Evolutionary conservation across 2,888 invertebrate genomes (phyloP).

Genomic region (Eristalis intricaria): DNA sequence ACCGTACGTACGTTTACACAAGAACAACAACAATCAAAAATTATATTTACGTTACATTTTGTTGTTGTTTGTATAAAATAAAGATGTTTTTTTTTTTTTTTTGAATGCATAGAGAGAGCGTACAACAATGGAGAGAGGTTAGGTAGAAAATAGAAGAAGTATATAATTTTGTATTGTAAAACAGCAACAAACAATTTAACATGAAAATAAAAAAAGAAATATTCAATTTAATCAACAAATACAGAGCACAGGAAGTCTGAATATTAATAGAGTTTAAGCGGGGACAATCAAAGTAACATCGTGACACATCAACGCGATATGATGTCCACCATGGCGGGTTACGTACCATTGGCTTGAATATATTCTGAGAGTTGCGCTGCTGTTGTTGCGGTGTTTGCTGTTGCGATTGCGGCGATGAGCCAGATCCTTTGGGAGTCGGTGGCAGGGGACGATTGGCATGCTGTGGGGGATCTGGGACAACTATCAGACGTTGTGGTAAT

Average conservation of each 20-base stretch:
- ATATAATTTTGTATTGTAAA: conserved; percentile 50
- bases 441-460: conserved; percentile 87
- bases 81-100: too few relatives aligned
- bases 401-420: conserved; percentile 82
- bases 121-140: conserved; percentile 55
- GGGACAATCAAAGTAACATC: conserved; percentile 7
- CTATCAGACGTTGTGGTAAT: conserved; percentile 94
- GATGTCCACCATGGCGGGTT: conserved; percentile 13
- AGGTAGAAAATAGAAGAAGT: conserved; percentile 62
- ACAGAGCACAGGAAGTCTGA: conserved; percentile 23
- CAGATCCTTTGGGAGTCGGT: conserved; percentile 89
- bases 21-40: conserved; percentile 56
- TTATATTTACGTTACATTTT: conserved; percentile 15
- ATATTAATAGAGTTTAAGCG: conserved; percentile 47
- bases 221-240: conserved; percentile 80
- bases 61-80: conserved; percentile 55
- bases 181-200: conserved; percentile 72
- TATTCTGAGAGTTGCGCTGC: conserved; percentile 91
- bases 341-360: conserved; percentile 94
- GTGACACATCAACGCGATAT: neutral
- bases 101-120: conserved; percentile 48
- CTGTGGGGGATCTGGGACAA: conserved; percentile 93
- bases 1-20: conserved; percentile 57
- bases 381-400: conserved; percentile 84
- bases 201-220: conserved; percentile 73